A percentile compares a stretch with the other conserved stretches of the same genome.
Conservation (phyloP, 2,113 vertebrate species). For the Labeo catla region DNA sequence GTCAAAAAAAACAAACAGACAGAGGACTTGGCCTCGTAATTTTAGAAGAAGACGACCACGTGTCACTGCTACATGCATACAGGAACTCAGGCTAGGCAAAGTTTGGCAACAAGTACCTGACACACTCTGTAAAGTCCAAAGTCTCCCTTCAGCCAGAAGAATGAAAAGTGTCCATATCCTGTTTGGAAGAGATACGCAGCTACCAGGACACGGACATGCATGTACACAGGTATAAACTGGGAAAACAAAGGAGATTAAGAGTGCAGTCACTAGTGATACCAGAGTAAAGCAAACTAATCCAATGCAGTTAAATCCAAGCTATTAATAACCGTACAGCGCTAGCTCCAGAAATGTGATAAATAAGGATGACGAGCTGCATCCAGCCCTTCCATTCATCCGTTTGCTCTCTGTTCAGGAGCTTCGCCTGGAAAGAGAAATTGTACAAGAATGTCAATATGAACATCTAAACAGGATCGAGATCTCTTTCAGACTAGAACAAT, state of each 20-base stretch:
- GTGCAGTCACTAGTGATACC: not conserved
- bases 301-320: not conserved
- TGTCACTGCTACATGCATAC: not conserved
- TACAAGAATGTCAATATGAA: not conserved
- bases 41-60: not conserved
- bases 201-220: constrained; percentile 96
- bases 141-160: constrained; percentile 98
- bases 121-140: constrained; percentile 95
- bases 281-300: not conserved
- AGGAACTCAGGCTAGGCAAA: not conserved
- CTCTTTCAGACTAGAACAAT: not conserved
- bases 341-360: constrained; percentile 98
- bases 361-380: constrained; percentile 99
- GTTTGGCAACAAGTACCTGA: constrained; percentile 79
- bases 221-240: constrained; percentile 97
- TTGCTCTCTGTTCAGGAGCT: constrained; percentile 95
- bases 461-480: not conserved
- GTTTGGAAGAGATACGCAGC: constrained; percentile 98
- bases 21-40: not conserved
- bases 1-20: not conserved
- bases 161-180: constrained; percentile 97
- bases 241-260: not conserved
- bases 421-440: constrained; percentile 77
- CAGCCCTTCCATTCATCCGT: constrained; percentile 99
- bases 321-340: constrained; percentile 86